These are phyloP conservation scores for Leptopilina syphax DNA, from an alignment of 2,888 invertebrate genomes.

Conservation along the genomic window DNA sequence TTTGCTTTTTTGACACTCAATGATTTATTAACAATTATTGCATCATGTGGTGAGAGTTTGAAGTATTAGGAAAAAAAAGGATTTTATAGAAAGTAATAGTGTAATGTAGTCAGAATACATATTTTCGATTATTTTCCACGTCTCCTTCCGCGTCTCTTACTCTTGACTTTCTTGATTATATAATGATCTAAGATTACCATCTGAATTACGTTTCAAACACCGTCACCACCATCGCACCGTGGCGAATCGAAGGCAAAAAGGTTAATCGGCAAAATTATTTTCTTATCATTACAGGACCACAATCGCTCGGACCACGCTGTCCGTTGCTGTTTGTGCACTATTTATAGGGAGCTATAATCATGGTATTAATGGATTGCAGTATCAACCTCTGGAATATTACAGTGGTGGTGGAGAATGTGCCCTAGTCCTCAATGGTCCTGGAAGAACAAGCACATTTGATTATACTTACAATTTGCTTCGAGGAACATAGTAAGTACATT, in stretches of 20 bases:
- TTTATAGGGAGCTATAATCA: conserved; percentile 46
- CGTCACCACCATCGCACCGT: not conserved
- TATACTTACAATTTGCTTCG: conserved; percentile 90
- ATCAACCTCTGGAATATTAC: conserved; percentile 68
- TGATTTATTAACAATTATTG: conserved; percentile 45
- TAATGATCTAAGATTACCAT: conserved; percentile 8
- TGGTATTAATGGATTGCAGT: conserved; percentile 63
- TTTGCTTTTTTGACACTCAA: conserved; percentile 17
- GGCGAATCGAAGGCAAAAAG: not conserved
- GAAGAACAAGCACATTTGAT: conserved; percentile 89
- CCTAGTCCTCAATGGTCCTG: conserved; percentile 86
- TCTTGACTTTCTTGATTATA: conserved; percentile 25
- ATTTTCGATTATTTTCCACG: conserved; percentile 5
- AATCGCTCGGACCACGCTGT: conserved; percentile 59
- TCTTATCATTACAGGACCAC: conserved; percentile 63
- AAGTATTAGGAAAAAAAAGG: not conserved
- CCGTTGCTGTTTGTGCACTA: conserved; percentile 59
- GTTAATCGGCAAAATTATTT: conserved; percentile 5
- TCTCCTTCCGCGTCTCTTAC: conserved; percentile 4
- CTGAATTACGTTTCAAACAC: not conserved
- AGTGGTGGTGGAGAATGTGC: conserved; percentile 84
- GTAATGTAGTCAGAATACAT: conserved; percentile 9
- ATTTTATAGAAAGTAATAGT: conserved; percentile 16
- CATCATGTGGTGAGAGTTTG: conserved; percentile 15
- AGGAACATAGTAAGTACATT: conserved; percentile 86